Evolutionary conservation across 92 coral and sea anemone genomes (phyloP).

Genomic region (Diadumene lineata): DNA sequence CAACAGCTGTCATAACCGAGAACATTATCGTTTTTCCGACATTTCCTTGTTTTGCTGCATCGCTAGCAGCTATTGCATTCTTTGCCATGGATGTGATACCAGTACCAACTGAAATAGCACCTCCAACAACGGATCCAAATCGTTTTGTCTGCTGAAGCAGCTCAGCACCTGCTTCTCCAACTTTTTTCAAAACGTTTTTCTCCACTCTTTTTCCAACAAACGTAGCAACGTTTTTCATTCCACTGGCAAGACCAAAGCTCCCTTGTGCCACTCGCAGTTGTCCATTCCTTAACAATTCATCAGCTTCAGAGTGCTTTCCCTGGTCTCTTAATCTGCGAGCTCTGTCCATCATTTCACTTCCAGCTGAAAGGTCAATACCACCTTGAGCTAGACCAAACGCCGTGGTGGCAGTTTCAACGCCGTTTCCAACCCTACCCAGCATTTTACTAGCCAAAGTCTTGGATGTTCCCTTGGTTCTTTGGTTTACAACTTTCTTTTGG

Average conservation of each 20-base stretch:
- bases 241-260: slow-evolving; percentile 31
- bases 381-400: not conserved
- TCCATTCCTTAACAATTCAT: slow-evolving; percentile 29
- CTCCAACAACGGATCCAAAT: slow-evolving; percentile 20
- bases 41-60: slow-evolving; percentile 13
- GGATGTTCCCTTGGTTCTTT: not conserved
- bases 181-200: not conserved
- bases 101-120: slow-evolving; percentile 33
- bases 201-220: slow-evolving; percentile 25
- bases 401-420: slow-evolving; percentile 20
- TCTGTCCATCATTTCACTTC: slow-evolving; percentile 20
- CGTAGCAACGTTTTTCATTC: slow-evolving; percentile 14
- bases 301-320: slow-evolving; percentile 4
- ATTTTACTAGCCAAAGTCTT: slow-evolving; percentile 5
- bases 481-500: slow-evolving; percentile 10
- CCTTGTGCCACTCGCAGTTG: slow-evolving; percentile 31
- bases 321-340: slow-evolving; percentile 9
- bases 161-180: not conserved
- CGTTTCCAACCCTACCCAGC: slow-evolving; percentile 2
- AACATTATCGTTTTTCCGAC: slow-evolving; percentile 17
- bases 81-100: slow-evolving; percentile 20
- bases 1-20: slow-evolving; percentile 32
- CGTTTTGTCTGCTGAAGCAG: slow-evolving; percentile 7
- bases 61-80: slow-evolving; percentile 34
- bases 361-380: slow-evolving; percentile 18